Conservation (phyloP, 2,888 invertebrate species). For the Drosophila suboccidentalis region DNA sequence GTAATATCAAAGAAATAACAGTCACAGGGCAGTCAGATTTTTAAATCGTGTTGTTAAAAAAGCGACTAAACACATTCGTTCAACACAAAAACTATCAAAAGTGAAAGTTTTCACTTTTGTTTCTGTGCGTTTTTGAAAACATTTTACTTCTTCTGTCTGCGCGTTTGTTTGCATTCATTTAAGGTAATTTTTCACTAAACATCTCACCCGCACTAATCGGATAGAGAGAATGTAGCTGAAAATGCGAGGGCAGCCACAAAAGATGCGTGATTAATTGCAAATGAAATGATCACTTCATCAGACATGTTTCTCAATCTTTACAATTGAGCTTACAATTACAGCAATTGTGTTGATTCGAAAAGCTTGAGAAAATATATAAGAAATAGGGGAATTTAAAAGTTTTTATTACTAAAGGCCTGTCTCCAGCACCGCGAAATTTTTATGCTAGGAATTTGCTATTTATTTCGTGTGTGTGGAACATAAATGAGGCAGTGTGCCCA, state of each 20-base stretch:
- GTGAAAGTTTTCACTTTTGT: slow-evolving; percentile 75
- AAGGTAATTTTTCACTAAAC: slow-evolving; percentile 57
- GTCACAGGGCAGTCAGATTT: slow-evolving; percentile 52
- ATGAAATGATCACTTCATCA: slow-evolving; percentile 12
- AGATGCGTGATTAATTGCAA: slow-evolving; percentile 15
- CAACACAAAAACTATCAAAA: slow-evolving; percentile 51
- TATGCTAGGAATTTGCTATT: no score
- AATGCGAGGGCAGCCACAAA: slow-evolving; percentile 6
- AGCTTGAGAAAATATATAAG: neutral
- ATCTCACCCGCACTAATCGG: slow-evolving; percentile 30
- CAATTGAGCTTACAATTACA: slow-evolving; percentile 1
- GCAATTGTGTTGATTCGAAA: neutral
- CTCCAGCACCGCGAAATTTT: no score
- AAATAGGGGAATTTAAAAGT: neutral
- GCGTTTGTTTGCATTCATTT: slow-evolving; percentile 37
- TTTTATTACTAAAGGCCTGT: neutral
- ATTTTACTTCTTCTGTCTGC: slow-evolving; percentile 28
- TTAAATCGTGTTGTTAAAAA: slow-evolving; percentile 51
- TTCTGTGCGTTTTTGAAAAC: slow-evolving; percentile 51
- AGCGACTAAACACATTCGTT: slow-evolving; percentile 59
- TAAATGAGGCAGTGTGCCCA: no score
- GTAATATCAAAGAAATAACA: slow-evolving; percentile 65
- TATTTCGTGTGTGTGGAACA: no score
- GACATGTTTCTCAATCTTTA: slow-evolving; percentile 5
- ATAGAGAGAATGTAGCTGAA: slow-evolving; percentile 25